A percentile compares a stretch with the other conserved stretches of the same genome.
Evolutionary conservation across 2,888 invertebrate species (phyloP).

Genomic region (Amphipoea lucens): DNA sequence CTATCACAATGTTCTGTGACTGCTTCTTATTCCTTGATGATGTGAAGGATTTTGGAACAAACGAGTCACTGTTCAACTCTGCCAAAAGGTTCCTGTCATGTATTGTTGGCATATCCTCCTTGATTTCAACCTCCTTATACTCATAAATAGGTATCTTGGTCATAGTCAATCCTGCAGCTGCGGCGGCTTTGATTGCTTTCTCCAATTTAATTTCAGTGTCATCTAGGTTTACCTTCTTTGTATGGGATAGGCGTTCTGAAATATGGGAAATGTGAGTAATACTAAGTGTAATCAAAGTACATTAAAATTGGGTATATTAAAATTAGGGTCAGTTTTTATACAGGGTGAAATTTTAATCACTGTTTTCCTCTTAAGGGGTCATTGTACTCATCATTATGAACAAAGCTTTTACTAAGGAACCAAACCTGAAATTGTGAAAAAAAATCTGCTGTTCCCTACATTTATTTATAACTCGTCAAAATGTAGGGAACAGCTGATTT

Average conservation of each 20-base stretch:
- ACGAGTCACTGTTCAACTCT: conserved; percentile 93
- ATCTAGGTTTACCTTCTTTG: conserved; percentile 78
- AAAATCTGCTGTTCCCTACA: no score
- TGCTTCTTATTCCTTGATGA: conserved; percentile 91
- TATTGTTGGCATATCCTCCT: conserved; percentile 89
- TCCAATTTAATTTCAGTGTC: conserved; percentile 87
- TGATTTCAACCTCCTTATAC: conserved; percentile 85
- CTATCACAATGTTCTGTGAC: conserved; percentile 93
- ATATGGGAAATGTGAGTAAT: not conserved
- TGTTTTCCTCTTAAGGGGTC: no score
- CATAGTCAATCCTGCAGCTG: conserved; percentile 87
- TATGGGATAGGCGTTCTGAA: conserved; percentile 75
- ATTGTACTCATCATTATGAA: no score
- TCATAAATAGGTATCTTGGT: conserved; percentile 89
- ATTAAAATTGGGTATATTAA: no score
- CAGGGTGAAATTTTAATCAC: no score
- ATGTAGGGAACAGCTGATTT: no score
- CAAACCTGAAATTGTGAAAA: no score
- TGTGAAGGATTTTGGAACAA: conserved; percentile 91
- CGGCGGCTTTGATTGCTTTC: conserved; percentile 88
- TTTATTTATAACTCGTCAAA: no score
- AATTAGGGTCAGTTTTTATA: no score
- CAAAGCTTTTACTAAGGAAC: no score
- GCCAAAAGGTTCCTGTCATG: conserved; percentile 91
- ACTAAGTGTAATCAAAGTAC: not conserved